Evolutionary conservation across 2,888 invertebrate genomes (phyloP).

Genomic region (Eremobia ochroleuca): DNA sequence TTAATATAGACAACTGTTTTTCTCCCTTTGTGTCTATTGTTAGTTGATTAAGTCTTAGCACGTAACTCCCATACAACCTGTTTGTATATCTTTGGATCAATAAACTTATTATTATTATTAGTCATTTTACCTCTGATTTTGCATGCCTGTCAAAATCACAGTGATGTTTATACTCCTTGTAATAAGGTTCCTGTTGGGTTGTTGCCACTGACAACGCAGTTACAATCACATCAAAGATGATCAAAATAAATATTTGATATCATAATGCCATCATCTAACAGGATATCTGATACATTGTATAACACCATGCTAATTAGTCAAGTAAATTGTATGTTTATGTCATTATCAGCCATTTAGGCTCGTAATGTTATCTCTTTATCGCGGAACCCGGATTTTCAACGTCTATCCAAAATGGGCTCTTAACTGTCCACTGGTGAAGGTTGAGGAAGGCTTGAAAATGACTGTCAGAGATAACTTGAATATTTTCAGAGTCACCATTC

Average conservation of each 20-base stretch:
- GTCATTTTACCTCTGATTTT: not conserved
- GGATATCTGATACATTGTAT: constrained; percentile 43
- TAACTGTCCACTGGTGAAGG: not conserved
- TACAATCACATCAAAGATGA: constrained; percentile 4
- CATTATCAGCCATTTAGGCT: constrained; percentile 26
- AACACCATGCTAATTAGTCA: constrained; percentile 30
- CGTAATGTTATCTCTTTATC: constrained; percentile 31
- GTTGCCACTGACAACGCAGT: not conserved
- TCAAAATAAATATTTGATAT: constrained; percentile 35
- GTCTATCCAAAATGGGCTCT: not conserved
- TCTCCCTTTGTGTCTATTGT: too few species aligned
- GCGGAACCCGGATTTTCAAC: constrained; percentile 36
- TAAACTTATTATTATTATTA: too few species aligned
- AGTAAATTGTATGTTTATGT: constrained; percentile 48
- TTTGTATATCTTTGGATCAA: too few species aligned
- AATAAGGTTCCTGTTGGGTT: not conserved
- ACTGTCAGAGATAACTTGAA: not conserved
- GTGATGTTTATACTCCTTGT: not conserved
- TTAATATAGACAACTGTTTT: too few species aligned
- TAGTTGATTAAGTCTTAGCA: too few species aligned
- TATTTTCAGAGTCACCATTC: not conserved
- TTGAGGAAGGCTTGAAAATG: too few species aligned
- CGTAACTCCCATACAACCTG: too few species aligned
- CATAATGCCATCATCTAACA: constrained; percentile 32
- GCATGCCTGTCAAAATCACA: not conserved